Evolutionary conservation across 2,888 invertebrate genomes (phyloP), one percentile per base, ranked within the genome.

Genomic region (Thymelicus acteon): DNA sequence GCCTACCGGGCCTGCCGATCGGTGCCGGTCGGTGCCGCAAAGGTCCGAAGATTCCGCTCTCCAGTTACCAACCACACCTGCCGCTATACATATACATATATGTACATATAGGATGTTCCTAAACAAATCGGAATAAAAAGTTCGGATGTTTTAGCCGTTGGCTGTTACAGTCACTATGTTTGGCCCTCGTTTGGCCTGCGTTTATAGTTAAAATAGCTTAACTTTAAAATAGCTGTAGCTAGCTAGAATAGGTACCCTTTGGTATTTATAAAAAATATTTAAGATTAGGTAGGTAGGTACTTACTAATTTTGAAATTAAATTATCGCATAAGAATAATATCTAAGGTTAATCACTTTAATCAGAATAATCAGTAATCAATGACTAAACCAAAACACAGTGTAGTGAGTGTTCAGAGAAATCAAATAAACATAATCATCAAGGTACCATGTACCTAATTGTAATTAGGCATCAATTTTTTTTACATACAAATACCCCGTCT

Each of bases 1-100:
- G 31, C 31, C 24, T 31, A 3, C 31, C 31, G 31, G 5, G 31
- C 31, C 31, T 31, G 31, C 31, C 24, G 24, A 1, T n/a, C n/a
- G n/a, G n/a, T 1, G 24, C 24, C 31, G 31, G 77, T 72, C 75
- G 77, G 75, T 75, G 80, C 82, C 79, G 80, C 81, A 79, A 80
- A 81, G 79, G 79, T 80, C 80, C 79, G 78, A 79, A 72, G 76
- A 78, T 76, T 76, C 77, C 80, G 76, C 77, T 78, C 79, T 78
- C 79, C 81, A 78, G 78, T 82, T 82, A 82, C 80, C 79, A 79
- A 73, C 78, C 80, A 83, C 84, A 84, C 82, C 84, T 83, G 84
- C 81, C 78, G 74, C 70, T 69, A 71, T 60, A 62, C 19, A 19
- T 19, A 19, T 19, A 19, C 19, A 31, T 60, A 62, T n/a, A n/a